Evolutionary conservation across 2,113 vertebrate species (phyloP), one percentile per base, ranked within the genome.

Genomic region (Heterocephalus glaber): DNA sequence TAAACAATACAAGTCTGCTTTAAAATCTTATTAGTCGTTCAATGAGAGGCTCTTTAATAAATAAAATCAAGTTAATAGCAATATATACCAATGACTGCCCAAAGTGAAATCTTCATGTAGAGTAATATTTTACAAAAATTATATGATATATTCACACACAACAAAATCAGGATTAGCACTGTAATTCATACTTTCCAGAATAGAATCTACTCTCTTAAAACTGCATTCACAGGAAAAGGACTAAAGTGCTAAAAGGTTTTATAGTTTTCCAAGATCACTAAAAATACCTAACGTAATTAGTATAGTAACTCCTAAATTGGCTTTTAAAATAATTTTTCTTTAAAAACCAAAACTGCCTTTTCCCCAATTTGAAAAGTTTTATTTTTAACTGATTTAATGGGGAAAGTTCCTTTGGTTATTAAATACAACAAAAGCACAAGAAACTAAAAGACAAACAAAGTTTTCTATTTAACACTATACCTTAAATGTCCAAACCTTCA

Each of bases 381-480:
- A 89, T 79, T 87, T 47, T 82, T 86, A 96, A 54, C 47, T 96
- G 86, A 96, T 76, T 96, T 96, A 95, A 83, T 58, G 95, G 95
- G 95, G 97, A 97, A 97, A 95, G 90, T 86, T 96, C 97, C 97
- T 98, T 98, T 97, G 97, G 97, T 97, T 96, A 79, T 89, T 95
- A 95, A 97, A 97, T 84, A 96, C 60, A 97, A 97, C 80, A 94
- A 96, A 96, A 96, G 22, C 95, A 97, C 84, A 92, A 95, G 58
- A 95, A 96, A 95, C 80, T 66, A 91, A 93, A 86, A 92, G 24
- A 95, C 97, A 96, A 94, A 97, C 52, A 65, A 95, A 86, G 52
- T 65, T 87, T 77, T 61, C 96, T 96, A 94, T 91, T 2, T 92
- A 98, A 97, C 96, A 97, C 83, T 97, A 96, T 89, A 97, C 70